Evolutionary conservation across 2,113 vertebrate species (phyloP), one percentile per base, ranked within the genome.

Genomic region (Zapornia atra): DNA sequence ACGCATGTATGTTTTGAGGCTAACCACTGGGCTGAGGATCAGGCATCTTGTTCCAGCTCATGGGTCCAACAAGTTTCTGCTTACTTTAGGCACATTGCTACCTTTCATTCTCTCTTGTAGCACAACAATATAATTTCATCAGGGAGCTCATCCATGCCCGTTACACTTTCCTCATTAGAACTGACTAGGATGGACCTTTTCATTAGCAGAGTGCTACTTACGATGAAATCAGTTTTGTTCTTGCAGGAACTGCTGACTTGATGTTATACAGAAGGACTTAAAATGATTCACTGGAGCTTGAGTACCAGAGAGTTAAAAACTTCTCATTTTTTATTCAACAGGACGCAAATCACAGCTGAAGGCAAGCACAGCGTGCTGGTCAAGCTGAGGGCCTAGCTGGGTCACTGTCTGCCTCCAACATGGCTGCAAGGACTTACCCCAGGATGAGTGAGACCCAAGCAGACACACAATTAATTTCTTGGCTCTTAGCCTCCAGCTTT

Each of bases 381-480:
- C 51, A 66, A 44, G 15, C 22, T 7, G 2, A 15, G 24, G 25
- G 17, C 21, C 26, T 1, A 11, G 31, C 50, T 2, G 0, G 66
- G 44, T 56, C 66, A 10, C 44, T 1, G 1, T 6, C 44, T 3
- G 3, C 44, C 44, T 29, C 28, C 31, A 48, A 1, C 8, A 2
- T 0, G 0, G 18, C 46, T 7, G 4, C 4, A 7, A 6, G 28
- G 36, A 21, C 6, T 0, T 0, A 6, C 4, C 34, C 19, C 1
- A 6, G 31, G 22, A 36, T 4, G 18, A 31, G 17, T 0, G 1
- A 64, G 40, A 5, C 33, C 7, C 1, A 13, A 31, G 34, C 11
- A 51, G 10, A 6, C 11, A 6, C 0, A 0, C 0, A 1, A 1
- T 10, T 10, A 4, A 38, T 31, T 18, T 24, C 22, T 19, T 22